phyloP scores from a whole-genome alignment of 1,140 invertebrate species.

The Arion vulgaris region DNA sequence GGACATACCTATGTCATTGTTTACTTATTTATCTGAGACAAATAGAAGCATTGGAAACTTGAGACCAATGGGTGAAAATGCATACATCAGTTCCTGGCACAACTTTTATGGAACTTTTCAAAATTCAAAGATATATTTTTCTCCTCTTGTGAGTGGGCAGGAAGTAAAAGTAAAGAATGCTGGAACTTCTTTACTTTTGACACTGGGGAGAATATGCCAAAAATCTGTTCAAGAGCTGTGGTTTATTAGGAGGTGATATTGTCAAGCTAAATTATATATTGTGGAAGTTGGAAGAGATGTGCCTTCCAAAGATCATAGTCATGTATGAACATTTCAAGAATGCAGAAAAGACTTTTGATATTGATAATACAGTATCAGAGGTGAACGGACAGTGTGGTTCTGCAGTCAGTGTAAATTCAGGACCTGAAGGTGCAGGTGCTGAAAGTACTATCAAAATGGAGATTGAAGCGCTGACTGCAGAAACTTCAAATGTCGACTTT shows the following conservation, averaged over 20 bases:
- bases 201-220: conserved; percentile 21
- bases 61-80: conserved; percentile 8
- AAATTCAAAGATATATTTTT: conserved; percentile 25
- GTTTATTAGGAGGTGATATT: conserved; percentile 28
- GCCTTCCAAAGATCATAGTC: conserved; percentile 23
- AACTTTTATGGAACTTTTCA: conserved; percentile 24
- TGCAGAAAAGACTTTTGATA: neutral
- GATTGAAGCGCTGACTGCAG: neutral
- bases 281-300: conserved; percentile 33
- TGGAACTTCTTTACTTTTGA: conserved; percentile 33
- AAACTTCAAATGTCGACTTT: neutral
- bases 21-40: no score
- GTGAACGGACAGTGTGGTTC: neutral
- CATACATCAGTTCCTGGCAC: conserved; percentile 20
- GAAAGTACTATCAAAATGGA: neutral
- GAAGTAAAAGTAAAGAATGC: conserved; percentile 24
- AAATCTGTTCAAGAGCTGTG: conserved; percentile 27
- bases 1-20: no score
- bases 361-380: neutral
- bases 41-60: neutral
- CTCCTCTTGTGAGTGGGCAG: neutral
- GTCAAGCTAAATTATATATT: conserved; percentile 28
- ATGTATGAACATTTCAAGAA: conserved; percentile 25
- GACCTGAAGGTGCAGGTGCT: neutral
- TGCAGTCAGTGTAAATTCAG: neutral